Base-by-base conservation (phyloP, 2,888 invertebrate genomes). In the Scaptomyza reducta region DNA sequence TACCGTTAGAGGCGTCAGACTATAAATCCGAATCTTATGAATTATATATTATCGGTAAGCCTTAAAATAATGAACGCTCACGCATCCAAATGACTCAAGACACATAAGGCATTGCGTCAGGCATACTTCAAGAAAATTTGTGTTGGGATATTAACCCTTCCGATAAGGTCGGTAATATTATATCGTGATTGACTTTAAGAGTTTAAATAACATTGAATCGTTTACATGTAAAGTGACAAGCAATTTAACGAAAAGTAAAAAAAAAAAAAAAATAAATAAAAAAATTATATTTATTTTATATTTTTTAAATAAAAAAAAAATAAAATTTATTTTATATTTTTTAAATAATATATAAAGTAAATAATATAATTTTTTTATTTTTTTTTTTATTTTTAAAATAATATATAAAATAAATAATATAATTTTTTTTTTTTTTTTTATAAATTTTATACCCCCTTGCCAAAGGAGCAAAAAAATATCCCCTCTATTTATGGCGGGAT, bases 1-100 rank as follows among this genome's bases (percentile, higher is more conserved):
- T 80, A 69, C 84, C 78, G 80, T 83, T 80, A 80, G 77, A 66
- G 70, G 46, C 49, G 38, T 16, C 22, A 40, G 70, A 57, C 63
- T 56, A 77, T 80, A 77, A 80, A 73, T 80, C 70, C 67, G 66
- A 47, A 50, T 75, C 69, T 64, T 53, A 51, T 60, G 56, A 62
- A 56, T 66, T 73, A 64, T 74, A 62, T 50, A 57, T 46, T 51
- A 57, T 53, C 62, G 59, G 68, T 54, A 62, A 44, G 66, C 47
- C 51, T 67, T 66, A 68, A 79, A 69, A 79, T 67, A 75, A 78
- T 75, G 10, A 50, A n/a, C 42, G 42, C 50, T 41, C 18, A 14
- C 27, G 14, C 25, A 33, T 31, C n/a, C 42, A 35, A 33, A 40
- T 68, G 73, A 72, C 22, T 72, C 68, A 55, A 44, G 33, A 25